Evolutionary conservation across 2,797 vertebrate genomes (phyloP).

Genomic region (Pseudotriccus pelzelni): DNA sequence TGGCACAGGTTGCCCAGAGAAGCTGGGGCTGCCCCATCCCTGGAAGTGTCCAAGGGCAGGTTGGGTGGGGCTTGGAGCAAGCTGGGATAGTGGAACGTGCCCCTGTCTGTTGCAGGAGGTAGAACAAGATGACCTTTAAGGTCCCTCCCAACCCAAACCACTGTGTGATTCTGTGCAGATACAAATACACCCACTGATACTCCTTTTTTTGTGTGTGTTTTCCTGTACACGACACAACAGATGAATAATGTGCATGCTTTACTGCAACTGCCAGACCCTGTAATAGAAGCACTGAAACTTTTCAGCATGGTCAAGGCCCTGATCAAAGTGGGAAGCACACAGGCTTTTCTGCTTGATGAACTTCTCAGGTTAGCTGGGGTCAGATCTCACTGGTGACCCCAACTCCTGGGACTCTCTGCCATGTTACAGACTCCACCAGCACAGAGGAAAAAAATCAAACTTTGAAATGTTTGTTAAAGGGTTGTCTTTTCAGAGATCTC

Average conservation of each 20-base stretch:
- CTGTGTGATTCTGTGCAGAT: background rate
- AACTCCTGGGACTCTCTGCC: background rate
- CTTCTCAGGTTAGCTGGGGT: background rate
- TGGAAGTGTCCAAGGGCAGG: background rate
- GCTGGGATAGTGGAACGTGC: background rate
- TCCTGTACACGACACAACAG: background rate
- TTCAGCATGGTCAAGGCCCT: background rate
- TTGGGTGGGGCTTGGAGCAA: background rate
- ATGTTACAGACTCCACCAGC: background rate
- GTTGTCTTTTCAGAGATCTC: background rate
- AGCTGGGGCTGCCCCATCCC: background rate
- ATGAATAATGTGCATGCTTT: background rate
- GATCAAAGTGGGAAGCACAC: background rate
- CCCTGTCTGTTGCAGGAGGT: background rate
- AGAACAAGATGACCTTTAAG: background rate
- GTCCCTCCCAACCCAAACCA: background rate
- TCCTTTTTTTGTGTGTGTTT: no score
- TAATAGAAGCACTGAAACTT: background rate
- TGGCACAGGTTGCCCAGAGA: background rate
- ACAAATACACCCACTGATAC: background rate
- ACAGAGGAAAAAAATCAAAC: accelerated
- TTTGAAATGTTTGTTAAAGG: accelerated
- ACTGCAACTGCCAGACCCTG: background rate
- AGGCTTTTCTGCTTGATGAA: background rate
- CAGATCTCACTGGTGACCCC: background rate